Evolutionary conservation across 2,888 invertebrate genomes (phyloP).

Genomic region (Atethmia centrago): DNA sequence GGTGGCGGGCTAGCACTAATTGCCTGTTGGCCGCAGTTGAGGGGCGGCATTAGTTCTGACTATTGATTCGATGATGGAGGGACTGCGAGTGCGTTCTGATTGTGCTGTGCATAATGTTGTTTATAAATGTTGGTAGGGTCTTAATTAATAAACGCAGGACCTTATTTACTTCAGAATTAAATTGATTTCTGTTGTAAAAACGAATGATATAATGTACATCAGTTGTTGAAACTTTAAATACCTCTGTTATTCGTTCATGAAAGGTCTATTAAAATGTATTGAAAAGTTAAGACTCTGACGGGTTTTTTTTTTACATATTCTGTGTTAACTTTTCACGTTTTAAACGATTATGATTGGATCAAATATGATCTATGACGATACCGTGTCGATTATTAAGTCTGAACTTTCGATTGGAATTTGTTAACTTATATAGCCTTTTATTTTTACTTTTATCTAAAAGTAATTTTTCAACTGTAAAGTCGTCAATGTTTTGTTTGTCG

Average conservation of each 20-base stretch:
- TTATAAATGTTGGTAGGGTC: slow-evolving; percentile 32
- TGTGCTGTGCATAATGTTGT: slow-evolving; percentile 49
- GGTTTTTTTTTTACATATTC: neutral
- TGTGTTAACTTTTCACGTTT: neutral
- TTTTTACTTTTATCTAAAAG: neutral
- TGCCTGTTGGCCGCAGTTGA: slow-evolving; percentile 74
- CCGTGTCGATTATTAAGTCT: neutral
- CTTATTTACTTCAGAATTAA: neutral
- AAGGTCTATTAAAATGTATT: neutral
- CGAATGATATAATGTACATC: neutral
- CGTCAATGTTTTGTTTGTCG: neutral
- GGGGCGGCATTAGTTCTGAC: slow-evolving; percentile 74
- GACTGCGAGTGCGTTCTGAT: slow-evolving; percentile 63
- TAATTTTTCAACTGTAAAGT: neutral
- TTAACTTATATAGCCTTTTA: neutral
- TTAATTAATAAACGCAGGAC: slow-evolving; percentile 26
- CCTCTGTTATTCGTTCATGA: neutral
- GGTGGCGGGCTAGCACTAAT: slow-evolving; percentile 77
- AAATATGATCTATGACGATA: neutral
- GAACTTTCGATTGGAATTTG: neutral
- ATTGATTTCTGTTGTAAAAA: neutral
- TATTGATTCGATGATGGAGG: slow-evolving; percentile 70
- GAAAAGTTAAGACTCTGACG: neutral
- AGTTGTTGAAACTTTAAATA: neutral
- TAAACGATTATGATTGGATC: neutral